These are phyloP conservation scores for Lasioglossum vierecki DNA, from an alignment of 2,888 invertebrate genomes.

Conservation along the genomic window DNA sequence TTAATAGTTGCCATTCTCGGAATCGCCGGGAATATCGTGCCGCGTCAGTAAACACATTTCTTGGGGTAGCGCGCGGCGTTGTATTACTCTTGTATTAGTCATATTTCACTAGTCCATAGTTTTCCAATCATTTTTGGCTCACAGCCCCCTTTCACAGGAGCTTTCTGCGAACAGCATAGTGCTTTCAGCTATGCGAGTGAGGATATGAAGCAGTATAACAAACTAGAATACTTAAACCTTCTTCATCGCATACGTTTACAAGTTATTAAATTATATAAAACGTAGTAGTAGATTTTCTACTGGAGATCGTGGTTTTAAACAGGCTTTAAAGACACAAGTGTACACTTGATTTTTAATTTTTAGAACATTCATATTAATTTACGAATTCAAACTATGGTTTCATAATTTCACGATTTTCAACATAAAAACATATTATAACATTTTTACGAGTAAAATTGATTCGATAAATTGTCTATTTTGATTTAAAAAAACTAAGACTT, in stretches of 20 bases:
- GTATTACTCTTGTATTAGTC: neutral
- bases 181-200: neutral
- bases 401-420: too few relatives aligned
- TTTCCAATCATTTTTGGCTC: neutral
- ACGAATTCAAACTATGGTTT: too few relatives aligned
- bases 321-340: too few relatives aligned
- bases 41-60: neutral
- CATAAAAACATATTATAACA: too few relatives aligned
- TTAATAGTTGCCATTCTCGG: conserved; percentile 15
- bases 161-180: neutral
- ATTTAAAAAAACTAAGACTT: neutral
- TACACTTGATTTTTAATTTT: too few relatives aligned
- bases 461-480: neutral
- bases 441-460: neutral
- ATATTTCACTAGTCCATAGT: neutral
- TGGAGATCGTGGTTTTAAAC: too few relatives aligned
- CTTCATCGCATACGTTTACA: neutral
- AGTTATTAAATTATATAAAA: neutral
- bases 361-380: too few relatives aligned
- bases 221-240: neutral
- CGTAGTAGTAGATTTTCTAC: neutral
- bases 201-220: neutral
- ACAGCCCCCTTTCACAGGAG: neutral
- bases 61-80: neutral
- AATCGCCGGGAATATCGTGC: neutral